Evolutionary conservation across 1,140 invertebrate genomes (phyloP), one percentile per base, ranked within the genome.

Genomic region (Pachypeltis micranthus): DNA sequence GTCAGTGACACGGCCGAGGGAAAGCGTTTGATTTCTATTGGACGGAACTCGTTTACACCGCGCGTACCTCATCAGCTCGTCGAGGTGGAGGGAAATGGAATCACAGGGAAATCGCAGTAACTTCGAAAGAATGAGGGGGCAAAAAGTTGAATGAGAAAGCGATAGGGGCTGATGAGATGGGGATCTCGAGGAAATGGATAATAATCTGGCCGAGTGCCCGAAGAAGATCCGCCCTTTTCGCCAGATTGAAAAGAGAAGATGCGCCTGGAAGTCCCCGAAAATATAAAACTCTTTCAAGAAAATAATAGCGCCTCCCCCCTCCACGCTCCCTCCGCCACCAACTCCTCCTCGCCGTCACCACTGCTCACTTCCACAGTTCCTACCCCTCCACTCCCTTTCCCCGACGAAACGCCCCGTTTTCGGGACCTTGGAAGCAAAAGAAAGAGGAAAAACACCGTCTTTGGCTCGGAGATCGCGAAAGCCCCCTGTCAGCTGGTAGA

Each of bases 401-500:
- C n/a, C n/a, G n/a, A n/a, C n/a, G n/a, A n/a, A n/a, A n/a, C n/a
- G n/a, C n/a, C n/a, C n/a, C n/a, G n/a, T n/a, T n/a, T n/a, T n/a
- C n/a, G n/a, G n/a, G n/a, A n/a, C n/a, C n/a, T n/a, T n/a, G n/a
- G n/a, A n/a, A n/a, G n/a, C n/a, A n/a, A n/a, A n/a, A n/a, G n/a
- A n/a, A n/a, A n/a, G n/a, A n/a, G n/a, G n/a, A n/a, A 59, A 59
- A 59, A 59, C 28, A 59, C 57, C 28, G 31, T 28, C 57, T 25
- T 59, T 59, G 57, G 57, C 57, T 59, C 26, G 26, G 28, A n/a
- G 29, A 31, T 16, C 47, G 47, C 47, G 7, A 21, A 51, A n/a
- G 25, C 21, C 44, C 60, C 27, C 44, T 51, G 60, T 47, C 60
- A 62, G 60, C 60, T 62, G 60, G 44, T 51, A 62, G 60, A 39